These are phyloP conservation scores for Leptobrachium ailaonicum DNA, from an alignment of 2,113 vertebrate genomes.

Conservation along the genomic window DNA sequence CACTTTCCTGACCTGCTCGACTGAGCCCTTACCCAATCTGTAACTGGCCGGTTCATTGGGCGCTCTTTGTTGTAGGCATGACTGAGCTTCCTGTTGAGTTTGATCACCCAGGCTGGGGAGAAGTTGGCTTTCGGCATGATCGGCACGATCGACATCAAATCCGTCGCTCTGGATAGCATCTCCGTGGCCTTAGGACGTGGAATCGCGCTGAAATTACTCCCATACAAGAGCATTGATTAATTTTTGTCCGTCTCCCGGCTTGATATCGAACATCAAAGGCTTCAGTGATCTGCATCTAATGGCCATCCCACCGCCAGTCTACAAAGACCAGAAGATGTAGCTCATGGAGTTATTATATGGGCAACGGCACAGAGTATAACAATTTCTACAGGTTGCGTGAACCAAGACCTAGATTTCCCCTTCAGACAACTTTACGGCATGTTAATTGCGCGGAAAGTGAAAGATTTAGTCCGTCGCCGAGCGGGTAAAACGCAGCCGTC, in stretches of 20 bases:
- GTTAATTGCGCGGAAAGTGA: conserved; percentile 42
- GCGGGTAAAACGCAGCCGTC: neutral
- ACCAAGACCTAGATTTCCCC: neutral
- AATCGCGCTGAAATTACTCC: too few relatives aligned
- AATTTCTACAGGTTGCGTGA: neutral
- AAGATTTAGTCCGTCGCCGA: conserved; percentile 19
- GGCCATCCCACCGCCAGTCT: neutral
- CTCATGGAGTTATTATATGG: neutral
- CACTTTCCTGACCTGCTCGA: too few relatives aligned
- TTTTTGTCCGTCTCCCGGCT: neutral
- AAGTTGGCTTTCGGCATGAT: too few relatives aligned
- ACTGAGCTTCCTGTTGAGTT: too few relatives aligned
- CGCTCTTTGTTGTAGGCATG: too few relatives aligned
- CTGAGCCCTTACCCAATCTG: too few relatives aligned
- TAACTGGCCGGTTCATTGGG: too few relatives aligned
- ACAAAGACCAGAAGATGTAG: too few relatives aligned
- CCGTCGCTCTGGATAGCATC: too few relatives aligned
- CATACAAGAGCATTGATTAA: neutral
- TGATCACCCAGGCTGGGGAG: too few relatives aligned
- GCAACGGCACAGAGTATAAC: neutral
- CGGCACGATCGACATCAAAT: too few relatives aligned
- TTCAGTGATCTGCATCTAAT: neutral
- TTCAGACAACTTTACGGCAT: conserved; percentile 25
- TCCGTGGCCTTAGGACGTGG: too few relatives aligned
- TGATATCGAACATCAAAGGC: neutral